Percentiles rank a stretch among this genome's conserved stretches.
Evolutionary conservation across 2,888 invertebrate genomes (phyloP).

Genomic region (Griposia aprilina): DNA sequence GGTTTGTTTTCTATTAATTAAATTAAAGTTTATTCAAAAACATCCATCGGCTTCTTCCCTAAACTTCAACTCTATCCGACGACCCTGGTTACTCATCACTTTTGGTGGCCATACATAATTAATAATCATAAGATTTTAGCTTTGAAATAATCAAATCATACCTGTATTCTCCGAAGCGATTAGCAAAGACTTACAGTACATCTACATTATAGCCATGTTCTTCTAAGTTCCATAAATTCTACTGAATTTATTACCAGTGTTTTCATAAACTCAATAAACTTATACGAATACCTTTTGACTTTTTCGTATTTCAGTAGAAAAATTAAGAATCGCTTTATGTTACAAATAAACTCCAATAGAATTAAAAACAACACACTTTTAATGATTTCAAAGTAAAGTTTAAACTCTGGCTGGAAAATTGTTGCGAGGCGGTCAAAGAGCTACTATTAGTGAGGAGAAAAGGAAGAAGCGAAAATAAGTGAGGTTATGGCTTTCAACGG

Average conservation of each 20-base stretch:
- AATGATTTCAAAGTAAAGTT: conserved; percentile 30
- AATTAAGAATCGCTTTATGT: background rate
- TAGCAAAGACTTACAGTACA: background rate
- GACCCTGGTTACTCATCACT: too few relatives aligned
- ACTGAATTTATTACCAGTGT: background rate
- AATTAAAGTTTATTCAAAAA: too few relatives aligned
- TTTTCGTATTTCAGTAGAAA: background rate
- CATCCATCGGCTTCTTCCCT: too few relatives aligned
- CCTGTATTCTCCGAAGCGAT: background rate
- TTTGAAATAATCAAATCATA: background rate
- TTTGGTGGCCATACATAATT: too few relatives aligned
- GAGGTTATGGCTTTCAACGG: conserved; percentile 29
- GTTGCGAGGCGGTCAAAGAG: conserved; percentile 49
- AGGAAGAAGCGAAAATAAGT: conserved; percentile 47
- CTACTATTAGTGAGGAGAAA: conserved; percentile 29
- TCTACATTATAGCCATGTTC: background rate
- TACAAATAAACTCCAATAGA: background rate
- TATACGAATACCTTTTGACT: background rate
- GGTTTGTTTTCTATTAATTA: too few relatives aligned
- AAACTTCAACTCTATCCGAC: too few relatives aligned
- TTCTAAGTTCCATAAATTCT: background rate
- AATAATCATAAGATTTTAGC: background rate
- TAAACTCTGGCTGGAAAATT: conserved; percentile 14
- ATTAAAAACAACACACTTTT: conserved; percentile 4
- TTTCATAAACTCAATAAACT: background rate